Evolutionary conservation across 2,888 invertebrate genomes (phyloP).

Genomic region (Andrena camellia): DNA sequence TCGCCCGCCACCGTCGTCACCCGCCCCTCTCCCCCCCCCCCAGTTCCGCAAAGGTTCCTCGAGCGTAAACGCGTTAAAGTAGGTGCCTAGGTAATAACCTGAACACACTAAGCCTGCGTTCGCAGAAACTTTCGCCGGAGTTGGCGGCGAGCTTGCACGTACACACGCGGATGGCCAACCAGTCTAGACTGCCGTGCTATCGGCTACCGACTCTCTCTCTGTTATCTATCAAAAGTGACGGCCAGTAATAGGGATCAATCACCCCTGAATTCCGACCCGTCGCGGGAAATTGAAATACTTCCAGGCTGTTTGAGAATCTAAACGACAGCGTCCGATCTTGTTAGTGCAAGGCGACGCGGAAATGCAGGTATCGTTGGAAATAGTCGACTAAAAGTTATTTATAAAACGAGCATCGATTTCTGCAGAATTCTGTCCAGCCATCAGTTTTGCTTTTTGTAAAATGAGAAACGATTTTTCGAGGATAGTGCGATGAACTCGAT

Average conservation of each 20-base stretch:
- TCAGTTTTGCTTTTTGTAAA: too few species aligned
- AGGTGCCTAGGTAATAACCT: slow-evolving; percentile 63
- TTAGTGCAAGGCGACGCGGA: background rate
- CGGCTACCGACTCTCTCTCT: background rate
- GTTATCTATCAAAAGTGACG: slow-evolving; percentile 22
- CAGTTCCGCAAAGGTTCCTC: slow-evolving; percentile 15
- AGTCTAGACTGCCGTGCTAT: slow-evolving; percentile 35
- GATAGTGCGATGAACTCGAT: too few species aligned
- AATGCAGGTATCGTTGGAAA: background rate
- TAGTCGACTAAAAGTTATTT: background rate
- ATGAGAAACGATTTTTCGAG: too few species aligned
- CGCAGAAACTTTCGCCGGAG: slow-evolving; percentile 58
- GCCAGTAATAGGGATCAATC: slow-evolving; percentile 28
- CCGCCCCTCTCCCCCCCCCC: too few species aligned
- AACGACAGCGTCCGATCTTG: background rate
- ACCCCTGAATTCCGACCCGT: slow-evolving; percentile 9
- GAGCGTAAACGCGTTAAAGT: slow-evolving; percentile 64
- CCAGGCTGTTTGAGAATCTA: slow-evolving; percentile 1
- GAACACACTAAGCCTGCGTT: slow-evolving; percentile 51
- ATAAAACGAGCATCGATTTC: too few species aligned
- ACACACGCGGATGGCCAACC: slow-evolving; percentile 24
- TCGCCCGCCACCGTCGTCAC: slow-evolving; percentile 12
- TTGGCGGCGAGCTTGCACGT: slow-evolving; percentile 37
- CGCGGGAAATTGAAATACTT: slow-evolving; percentile 37
- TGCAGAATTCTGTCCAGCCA: too few species aligned